Percentiles rank a stretch among this genome's conserved stretches.
phyloP scores from a whole-genome alignment of 2,797 vertebrate genomes.

The Myripristis jacobus region DNA sequence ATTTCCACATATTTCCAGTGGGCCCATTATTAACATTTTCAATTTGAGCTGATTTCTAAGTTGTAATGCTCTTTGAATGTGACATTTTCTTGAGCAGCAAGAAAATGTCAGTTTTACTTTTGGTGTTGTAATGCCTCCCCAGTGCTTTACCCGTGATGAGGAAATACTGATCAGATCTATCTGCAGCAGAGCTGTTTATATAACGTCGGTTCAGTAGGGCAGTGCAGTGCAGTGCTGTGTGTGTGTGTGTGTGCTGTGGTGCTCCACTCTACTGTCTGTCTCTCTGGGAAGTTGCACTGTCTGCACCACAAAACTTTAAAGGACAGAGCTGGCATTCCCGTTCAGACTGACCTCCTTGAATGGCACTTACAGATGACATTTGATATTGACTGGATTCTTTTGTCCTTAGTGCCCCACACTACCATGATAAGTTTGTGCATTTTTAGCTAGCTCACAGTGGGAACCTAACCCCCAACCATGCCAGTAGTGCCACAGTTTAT shows the following conservation, averaged over 20 bases:
- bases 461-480: slow-evolving; percentile 29
- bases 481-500: background rate
- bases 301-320: slow-evolving; percentile 23
- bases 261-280: slow-evolving; percentile 17
- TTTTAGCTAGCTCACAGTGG: slow-evolving; percentile 13
- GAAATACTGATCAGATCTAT: slow-evolving; percentile 30
- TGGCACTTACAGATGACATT: background rate
- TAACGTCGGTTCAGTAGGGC: slow-evolving; percentile 25
- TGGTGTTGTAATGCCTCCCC: background rate
- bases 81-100: too few species aligned
- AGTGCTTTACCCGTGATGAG: slow-evolving; percentile 8
- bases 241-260: slow-evolving; percentile 29
- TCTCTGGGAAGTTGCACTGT: slow-evolving; percentile 37
- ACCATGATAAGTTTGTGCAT: slow-evolving; percentile 33
- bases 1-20: too few species aligned
- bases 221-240: too few species aligned
- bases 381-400: background rate
- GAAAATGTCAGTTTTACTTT: background rate
- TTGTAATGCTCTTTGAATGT: too few species aligned
- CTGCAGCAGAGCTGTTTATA: slow-evolving; percentile 53
- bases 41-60: too few species aligned
- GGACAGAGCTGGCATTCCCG: background rate
- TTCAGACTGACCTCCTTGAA: background rate
- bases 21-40: too few species aligned
- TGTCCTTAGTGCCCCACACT: slow-evolving; percentile 3